These are phyloP conservation scores for Chamaetylas fuelleborni DNA, from an alignment of 2,113 vertebrate species.

Conservation along the genomic window DNA sequence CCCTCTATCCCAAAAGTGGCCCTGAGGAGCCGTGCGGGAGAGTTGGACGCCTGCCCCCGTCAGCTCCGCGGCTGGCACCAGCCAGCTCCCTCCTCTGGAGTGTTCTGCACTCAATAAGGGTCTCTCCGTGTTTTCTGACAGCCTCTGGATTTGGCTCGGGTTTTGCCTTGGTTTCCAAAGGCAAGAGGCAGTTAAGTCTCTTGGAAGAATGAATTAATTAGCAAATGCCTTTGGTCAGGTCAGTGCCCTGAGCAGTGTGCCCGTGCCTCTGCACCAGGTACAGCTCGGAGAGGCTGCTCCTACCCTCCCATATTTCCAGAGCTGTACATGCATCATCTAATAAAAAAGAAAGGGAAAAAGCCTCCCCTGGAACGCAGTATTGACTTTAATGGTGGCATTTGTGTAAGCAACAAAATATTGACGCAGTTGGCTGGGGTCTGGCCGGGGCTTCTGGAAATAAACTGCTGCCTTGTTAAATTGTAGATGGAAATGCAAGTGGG, in stretches of 20 bases:
- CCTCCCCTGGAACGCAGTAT: not conserved
- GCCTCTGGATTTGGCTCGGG: slow-evolving; percentile 24
- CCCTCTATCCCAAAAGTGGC: not conserved
- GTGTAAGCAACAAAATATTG: slow-evolving; percentile 72
- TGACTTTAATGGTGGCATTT: slow-evolving; percentile 56
- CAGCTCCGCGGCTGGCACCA: rapidly evolving
- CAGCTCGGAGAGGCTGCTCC: not conserved
- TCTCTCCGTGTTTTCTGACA: slow-evolving; percentile 5
- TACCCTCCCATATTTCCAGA: not conserved
- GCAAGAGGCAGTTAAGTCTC: slow-evolving; percentile 59
- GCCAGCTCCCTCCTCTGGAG: not conserved
- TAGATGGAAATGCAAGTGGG: slow-evolving; percentile 55
- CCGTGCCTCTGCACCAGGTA: not conserved
- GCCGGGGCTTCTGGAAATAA: slow-evolving; percentile 68
- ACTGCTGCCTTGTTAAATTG: slow-evolving; percentile 71
- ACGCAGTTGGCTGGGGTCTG: slow-evolving; percentile 65
- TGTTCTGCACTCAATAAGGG: not conserved
- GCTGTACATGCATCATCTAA: not conserved
- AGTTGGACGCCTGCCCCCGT: not conserved
- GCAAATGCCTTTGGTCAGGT: slow-evolving; percentile 58
- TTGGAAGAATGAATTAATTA: slow-evolving; percentile 64
- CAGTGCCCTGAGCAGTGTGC: slow-evolving; percentile 11
- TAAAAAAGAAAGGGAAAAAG: slow-evolving; percentile 36
- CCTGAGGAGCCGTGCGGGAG: rapidly evolving
- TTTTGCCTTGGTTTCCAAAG: slow-evolving; percentile 32